These are phyloP conservation scores for Ceratoteleas bidentatus DNA, from an alignment of 1,140 invertebrate genomes.

Conservation along the genomic window DNA sequence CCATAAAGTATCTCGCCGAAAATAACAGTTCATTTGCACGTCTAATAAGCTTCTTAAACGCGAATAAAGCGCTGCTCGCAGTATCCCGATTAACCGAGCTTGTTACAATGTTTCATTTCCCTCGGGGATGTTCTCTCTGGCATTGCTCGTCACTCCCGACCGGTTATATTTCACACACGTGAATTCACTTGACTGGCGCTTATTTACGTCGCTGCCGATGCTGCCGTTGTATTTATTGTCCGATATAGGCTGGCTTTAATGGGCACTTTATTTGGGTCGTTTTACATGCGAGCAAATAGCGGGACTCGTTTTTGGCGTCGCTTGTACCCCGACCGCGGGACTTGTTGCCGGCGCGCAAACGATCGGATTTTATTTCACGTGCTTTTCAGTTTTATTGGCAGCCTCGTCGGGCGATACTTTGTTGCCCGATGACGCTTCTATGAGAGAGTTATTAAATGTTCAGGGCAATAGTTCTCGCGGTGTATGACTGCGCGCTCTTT, in stretches of 20 bases:
- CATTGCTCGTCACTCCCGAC: conserved; percentile 56
- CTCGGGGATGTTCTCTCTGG: conserved; percentile 39
- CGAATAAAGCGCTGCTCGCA: conserved; percentile 28
- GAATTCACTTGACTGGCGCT: conserved; percentile 58
- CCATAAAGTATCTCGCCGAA: neutral
- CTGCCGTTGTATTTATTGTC: conserved; percentile 59
- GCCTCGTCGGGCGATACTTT: conserved; percentile 34
- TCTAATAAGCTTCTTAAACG: conserved; percentile 29
- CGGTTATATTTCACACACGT: conserved; percentile 62
- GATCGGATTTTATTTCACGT: conserved; percentile 56
- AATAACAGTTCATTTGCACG: conserved; percentile 16
- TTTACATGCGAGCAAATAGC: conserved; percentile 59
- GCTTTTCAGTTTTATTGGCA: conserved; percentile 55
- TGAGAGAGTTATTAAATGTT: conserved; percentile 34
- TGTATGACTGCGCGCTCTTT: conserved; percentile 6
- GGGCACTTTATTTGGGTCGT: conserved; percentile 59
- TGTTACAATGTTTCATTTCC: conserved; percentile 50
- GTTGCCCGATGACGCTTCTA: conserved; percentile 29
- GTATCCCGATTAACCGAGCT: conserved; percentile 45
- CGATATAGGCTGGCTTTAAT: conserved; percentile 53
- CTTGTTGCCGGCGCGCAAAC: conserved; percentile 46
- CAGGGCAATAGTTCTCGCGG: conserved; percentile 9
- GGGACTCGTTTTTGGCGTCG: conserved; percentile 57
- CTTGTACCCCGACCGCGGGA: conserved; percentile 39
- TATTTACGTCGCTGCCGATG: conserved; percentile 58